Base-by-base conservation (phyloP, 2,888 invertebrate species). In the Marronus borbonicus region DNA sequence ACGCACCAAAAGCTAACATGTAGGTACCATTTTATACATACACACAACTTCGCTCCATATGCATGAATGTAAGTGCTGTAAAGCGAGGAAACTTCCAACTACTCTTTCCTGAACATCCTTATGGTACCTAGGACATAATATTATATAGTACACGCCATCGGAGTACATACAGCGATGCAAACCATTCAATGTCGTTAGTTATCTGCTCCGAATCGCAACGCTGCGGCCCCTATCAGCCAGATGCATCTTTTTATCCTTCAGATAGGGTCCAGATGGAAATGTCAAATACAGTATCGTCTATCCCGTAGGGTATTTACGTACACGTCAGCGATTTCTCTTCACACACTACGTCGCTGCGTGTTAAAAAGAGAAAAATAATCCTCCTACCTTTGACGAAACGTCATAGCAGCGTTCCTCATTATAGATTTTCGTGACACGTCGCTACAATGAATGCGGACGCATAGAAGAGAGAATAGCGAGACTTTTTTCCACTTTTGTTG, bases 221-320 rank as follows among this genome's bases (percentile, higher is more conserved):
- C 83, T 83, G 20, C 83, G 80, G 79, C 28, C 58, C 79, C 85
- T 87, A 87, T 87, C 87, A 83, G 64, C 50, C 81, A 86, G 88
- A 88, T 88, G 83, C 84, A 88, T 88, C 88, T 88, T 85, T 88
- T 88, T 88, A 86, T 86, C 86, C 84, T 80, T 79, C 79, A 85
- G 86, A 86, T 86, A 87, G 82, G 81, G 84, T 80, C 81, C 83
- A 84, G 86, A 88, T 88, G 86, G 86, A 88, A 88, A 88, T 86
- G 88, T 88, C 88, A 88, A 87, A 88, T 86, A 85, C 88, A 88
- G 66, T 44, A 66, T 44, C 66, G 66, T 44, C 44, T 31, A 31
- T 49, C 31, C 66, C 39, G 28, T 12, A n/a, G 5, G 4, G 44
- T 31, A 66, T 49, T 66, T 66, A 44, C 66, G 44, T 66, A 17